phyloP scores from a whole-genome alignment of 2,888 invertebrate species.

The Athalia cordata region DNA sequence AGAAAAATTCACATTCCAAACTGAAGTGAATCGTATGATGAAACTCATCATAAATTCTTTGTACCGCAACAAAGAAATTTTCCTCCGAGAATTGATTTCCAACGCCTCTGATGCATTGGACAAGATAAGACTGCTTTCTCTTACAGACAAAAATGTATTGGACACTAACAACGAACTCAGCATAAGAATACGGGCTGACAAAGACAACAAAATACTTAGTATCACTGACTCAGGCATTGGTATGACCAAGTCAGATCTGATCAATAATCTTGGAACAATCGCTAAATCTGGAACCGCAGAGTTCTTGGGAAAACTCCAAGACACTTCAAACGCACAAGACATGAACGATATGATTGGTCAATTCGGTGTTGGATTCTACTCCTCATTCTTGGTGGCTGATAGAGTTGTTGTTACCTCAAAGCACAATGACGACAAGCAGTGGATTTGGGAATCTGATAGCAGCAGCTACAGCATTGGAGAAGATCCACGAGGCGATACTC shows the following conservation, averaged over 20 bases:
- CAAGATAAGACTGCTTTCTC: slow-evolving; percentile 94
- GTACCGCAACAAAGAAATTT: slow-evolving; percentile 99
- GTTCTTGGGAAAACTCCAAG: slow-evolving; percentile 94
- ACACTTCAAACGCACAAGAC: slow-evolving; percentile 80
- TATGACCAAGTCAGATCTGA: slow-evolving; percentile 95
- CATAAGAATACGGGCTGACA: slow-evolving; percentile 89
- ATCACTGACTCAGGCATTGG: slow-evolving; percentile 98
- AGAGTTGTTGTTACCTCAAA: slow-evolving; percentile 96
- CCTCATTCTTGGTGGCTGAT: slow-evolving; percentile 96
- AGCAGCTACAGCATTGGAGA: slow-evolving; percentile 90
- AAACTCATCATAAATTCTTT: slow-evolving; percentile 99
- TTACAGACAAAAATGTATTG: slow-evolving; percentile 90
- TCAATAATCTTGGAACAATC: slow-evolving; percentile 98
- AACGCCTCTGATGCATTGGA: slow-evolving; percentile 99
- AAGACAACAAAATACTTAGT: slow-evolving; percentile 92
- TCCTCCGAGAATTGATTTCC: slow-evolving; percentile 97
- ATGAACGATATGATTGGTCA: slow-evolving; percentile 99
- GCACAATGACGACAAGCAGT: slow-evolving; percentile 93
- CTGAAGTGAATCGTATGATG: slow-evolving; percentile 99
- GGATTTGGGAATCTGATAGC: slow-evolving; percentile 99
- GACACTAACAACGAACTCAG: slow-evolving; percentile 87
- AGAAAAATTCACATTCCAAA: slow-evolving; percentile 94
- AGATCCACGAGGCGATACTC: slow-evolving; percentile 95
- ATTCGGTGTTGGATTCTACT: slow-evolving; percentile 99
- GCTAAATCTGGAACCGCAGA: slow-evolving; percentile 98